A percentile compares a stretch with the other conserved stretches of the same genome.
phyloP scores from a whole-genome alignment of 2,113 vertebrate species.

The Colius striatus region DNA sequence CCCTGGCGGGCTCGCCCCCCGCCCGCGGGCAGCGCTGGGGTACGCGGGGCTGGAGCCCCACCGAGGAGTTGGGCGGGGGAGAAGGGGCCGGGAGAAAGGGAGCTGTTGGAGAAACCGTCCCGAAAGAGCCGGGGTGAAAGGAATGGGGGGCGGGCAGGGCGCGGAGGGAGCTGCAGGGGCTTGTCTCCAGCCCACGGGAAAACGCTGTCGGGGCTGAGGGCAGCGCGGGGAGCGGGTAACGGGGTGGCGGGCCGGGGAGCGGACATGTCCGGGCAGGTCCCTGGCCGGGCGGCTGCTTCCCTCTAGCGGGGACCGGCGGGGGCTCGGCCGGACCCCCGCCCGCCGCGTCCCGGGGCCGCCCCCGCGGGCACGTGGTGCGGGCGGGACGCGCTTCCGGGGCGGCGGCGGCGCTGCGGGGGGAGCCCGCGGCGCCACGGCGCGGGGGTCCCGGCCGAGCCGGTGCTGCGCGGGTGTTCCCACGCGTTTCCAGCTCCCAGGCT shows the following conservation, averaged over 20 bases:
- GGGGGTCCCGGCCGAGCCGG: background rate
- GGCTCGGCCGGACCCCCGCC: background rate
- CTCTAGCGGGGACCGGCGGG: conserved; percentile 10
- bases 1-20: background rate
- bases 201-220: background rate
- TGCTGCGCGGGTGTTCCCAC: background rate
- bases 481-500: too few relatives aligned
- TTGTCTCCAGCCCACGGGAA: too few relatives aligned
- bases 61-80: background rate
- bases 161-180: background rate
- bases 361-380: background rate
- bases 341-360: background rate
- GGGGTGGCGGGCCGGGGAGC: background rate
- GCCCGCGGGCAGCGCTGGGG: background rate
- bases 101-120: background rate
- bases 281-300: background rate
- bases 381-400: background rate
- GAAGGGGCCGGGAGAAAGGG: too few relatives aligned
- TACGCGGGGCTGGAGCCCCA: too few relatives aligned
- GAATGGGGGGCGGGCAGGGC: background rate
- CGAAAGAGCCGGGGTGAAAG: background rate
- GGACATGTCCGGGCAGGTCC: background rate
- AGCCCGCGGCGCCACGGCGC: background rate
- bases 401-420: background rate
- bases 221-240: too few relatives aligned